These are phyloP conservation scores for Malthinus flaveolus DNA, from an alignment of 2,888 invertebrate species.

Conservation along the genomic window DNA sequence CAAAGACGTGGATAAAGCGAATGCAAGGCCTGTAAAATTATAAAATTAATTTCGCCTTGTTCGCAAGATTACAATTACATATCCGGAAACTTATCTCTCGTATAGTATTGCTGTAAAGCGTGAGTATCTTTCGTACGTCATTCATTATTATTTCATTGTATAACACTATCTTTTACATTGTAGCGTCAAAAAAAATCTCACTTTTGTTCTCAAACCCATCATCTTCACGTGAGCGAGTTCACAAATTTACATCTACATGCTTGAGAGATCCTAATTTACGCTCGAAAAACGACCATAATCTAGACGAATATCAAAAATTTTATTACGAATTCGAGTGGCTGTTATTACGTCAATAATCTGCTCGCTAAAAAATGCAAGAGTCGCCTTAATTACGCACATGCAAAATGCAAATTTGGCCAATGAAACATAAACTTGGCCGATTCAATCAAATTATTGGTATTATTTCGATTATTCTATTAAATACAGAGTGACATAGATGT, in stretches of 20 bases:
- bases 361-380: too few relatives aligned
- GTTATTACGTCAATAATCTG: too few relatives aligned
- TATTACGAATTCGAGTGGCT: too few relatives aligned
- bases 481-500: too few relatives aligned
- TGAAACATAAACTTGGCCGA: too few relatives aligned
- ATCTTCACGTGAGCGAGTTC: slow-evolving; percentile 37
- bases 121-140: not conserved
- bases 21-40: not conserved
- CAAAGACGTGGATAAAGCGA: not conserved
- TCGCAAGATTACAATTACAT: not conserved
- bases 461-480: too few relatives aligned
- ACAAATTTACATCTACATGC: slow-evolving; percentile 39
- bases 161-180: slow-evolving; percentile 23
- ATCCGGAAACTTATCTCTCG: slow-evolving; percentile 2
- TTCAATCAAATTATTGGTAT: too few relatives aligned
- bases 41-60: not conserved
- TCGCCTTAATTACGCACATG: too few relatives aligned
- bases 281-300: slow-evolving; percentile 29
- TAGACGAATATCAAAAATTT: not conserved
- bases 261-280: slow-evolving; percentile 31
- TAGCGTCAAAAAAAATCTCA: slow-evolving; percentile 31
- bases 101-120: not conserved
- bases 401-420: too few relatives aligned
- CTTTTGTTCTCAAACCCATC: slow-evolving; percentile 15
- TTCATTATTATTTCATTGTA: slow-evolving; percentile 2